These are phyloP conservation scores for Sceliomorpha sp. DNA, from an alignment of 2,888 invertebrate species.

Conservation along the genomic window DNA sequence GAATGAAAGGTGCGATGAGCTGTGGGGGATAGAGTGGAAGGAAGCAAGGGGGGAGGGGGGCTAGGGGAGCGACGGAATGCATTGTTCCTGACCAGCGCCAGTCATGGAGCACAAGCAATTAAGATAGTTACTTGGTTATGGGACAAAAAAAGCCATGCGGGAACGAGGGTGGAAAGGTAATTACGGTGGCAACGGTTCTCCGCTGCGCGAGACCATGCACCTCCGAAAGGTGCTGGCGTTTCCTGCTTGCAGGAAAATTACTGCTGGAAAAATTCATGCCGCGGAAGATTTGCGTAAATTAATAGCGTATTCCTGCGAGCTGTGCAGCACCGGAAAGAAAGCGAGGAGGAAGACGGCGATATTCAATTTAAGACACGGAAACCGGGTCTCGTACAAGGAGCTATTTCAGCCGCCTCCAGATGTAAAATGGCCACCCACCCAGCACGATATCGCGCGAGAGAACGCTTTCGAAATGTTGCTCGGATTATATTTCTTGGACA, in stretches of 20 bases:
- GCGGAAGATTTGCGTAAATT: constrained; percentile 74
- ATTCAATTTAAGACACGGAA: constrained; percentile 52
- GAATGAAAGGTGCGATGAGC: too few relatives aligned
- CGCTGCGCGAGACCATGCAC: constrained; percentile 13
- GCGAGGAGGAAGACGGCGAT: constrained; percentile 26
- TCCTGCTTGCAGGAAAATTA: constrained; percentile 69
- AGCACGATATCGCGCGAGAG: constrained; percentile 10
- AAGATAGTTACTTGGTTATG: constrained; percentile 76
- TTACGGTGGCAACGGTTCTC: constrained; percentile 72
- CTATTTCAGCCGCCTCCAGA: constrained; percentile 19
- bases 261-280: constrained; percentile 71
- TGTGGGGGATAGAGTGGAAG: too few relatives aligned
- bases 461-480: constrained; percentile 7
- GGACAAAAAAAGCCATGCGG: constrained; percentile 71
- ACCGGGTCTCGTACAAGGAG: constrained; percentile 23
- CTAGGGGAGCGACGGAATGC: too few relatives aligned
- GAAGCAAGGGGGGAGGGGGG: constrained; percentile 9
- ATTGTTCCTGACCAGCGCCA: too few relatives aligned
- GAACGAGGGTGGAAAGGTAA: constrained; percentile 71
- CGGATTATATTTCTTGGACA: constrained; percentile 21
- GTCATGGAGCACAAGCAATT: constrained; percentile 70
- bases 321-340: constrained; percentile 38
- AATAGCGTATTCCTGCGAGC: constrained; percentile 61
- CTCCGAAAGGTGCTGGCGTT: constrained; percentile 46
- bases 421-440: constrained; percentile 35